Evolutionary conservation across 2,113 vertebrate species (phyloP), one percentile per base, ranked within the genome.

Genomic region (Puffinus mauretanicus): DNA sequence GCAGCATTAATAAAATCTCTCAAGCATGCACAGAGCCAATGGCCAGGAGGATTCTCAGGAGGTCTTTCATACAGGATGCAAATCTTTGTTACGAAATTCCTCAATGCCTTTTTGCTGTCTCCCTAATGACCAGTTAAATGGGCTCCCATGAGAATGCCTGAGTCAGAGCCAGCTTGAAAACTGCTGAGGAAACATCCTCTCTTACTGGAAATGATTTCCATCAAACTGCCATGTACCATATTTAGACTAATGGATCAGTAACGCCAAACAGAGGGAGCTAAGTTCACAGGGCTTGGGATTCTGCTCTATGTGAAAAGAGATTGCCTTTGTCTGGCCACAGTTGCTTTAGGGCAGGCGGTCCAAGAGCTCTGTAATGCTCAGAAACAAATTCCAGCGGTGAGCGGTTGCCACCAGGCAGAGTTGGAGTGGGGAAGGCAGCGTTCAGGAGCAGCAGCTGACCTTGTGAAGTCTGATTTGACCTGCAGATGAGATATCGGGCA

Each of bases 181-280:
- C 98, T 98, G 98, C 98, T 98, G 97, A 98, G 96, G 98, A 98
- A 98, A 98, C 98, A 98, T 98, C 98, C 98, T 98, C 97, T 96
- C 97, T 98, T 98, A 98, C 98, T 98, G 98, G 98, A 98, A 98
- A 98, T 98, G 97, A 98, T 98, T 98, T 97, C 97, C 98, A 98
- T 97, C 97, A 82, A 97, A 90, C 96, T 95, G 97, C 97, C 96
- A 71, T 57, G 96, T 94, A 96, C 98, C 97, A 88, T 97, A 97
- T 98, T 98, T 98, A 98, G 98, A 96, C 96, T 82, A 93, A 93
- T 15, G 34, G 96, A 96, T 96, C 93, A 94, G 97, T 89, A 95
- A 96, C 72, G 89, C 96, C 96, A 96, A 97, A 95, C 94, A 96
- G 88, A 95, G 96, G 89, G 90, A 96, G 87, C 97, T 96, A 94